Evolutionary conservation across 2,797 vertebrate species (phyloP).

Genomic region (Hylomyscus alleni): DNA sequence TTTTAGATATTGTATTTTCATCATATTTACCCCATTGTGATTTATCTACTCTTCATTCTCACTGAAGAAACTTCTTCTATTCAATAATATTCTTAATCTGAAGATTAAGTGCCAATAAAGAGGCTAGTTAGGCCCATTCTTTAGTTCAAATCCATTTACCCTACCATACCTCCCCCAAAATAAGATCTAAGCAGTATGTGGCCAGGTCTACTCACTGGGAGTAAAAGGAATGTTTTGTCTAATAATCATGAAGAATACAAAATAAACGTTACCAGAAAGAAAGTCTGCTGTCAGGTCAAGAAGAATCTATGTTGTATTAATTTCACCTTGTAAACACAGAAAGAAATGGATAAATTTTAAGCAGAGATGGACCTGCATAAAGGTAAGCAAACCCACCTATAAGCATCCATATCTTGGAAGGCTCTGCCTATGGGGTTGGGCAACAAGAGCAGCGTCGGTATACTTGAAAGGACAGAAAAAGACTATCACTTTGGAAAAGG

Average conservation of each 20-base stretch:
- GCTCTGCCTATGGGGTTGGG: background rate
- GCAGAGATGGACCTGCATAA: background rate
- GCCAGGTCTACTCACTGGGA: background rate
- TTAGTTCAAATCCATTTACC: conserved; percentile 7
- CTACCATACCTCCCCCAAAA: background rate
- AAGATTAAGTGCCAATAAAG: conserved; percentile 20
- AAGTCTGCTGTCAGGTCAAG: background rate
- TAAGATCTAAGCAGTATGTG: background rate
- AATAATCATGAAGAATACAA: background rate
- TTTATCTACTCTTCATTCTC: background rate
- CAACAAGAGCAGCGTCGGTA: background rate
- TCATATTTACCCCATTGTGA: background rate
- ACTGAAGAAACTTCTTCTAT: background rate
- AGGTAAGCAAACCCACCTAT: background rate
- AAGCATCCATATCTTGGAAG: background rate
- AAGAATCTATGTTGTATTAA: background rate
- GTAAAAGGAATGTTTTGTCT: background rate
- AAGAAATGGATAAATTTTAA: conserved; percentile 1
- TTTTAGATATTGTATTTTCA: background rate
- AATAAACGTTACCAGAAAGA: background rate
- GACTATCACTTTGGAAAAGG: background rate
- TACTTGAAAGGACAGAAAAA: background rate
- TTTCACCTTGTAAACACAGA: conserved; percentile 22
- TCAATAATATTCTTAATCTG: background rate
- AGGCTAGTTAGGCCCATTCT: background rate